Base-by-base conservation (phyloP, 2,113 vertebrate species). In the Jaculus jaculus region DNA sequence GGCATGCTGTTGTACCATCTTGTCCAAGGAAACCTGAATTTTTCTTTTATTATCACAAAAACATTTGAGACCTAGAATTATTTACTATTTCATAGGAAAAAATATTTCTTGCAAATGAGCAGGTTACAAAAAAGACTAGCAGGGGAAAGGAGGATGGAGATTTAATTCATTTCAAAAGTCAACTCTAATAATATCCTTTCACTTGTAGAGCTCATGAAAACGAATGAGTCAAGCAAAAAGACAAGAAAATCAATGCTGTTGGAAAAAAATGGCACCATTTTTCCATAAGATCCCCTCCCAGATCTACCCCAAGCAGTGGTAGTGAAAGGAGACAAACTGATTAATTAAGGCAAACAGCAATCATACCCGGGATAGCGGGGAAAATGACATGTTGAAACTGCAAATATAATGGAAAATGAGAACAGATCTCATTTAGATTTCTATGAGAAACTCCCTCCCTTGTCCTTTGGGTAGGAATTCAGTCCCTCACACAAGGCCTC, bases 401-500 rank as follows among this genome's bases (percentile, higher is more conserved):
- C 79, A 80, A 81, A 94, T 92, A 87, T 81, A 81, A 95, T 93
- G 93, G 91, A 94, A 97, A 97, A 92, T 17, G 37, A 5, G 9
- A 92, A 84, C 58, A 87, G 95, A 80, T 39, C 87, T 82, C 96
- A 94, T 93, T 97, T 85, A 96, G 88, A 95, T 88, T 90, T 93
- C 92, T 10, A 94, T 0, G 37, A 95, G 93, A 90, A 84, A 91
- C 84, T 92, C 95, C 96, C 95, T 84, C 94, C 80, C 95, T 96
- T 95, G n/a, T 91, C 93, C 93, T 78, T 68, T 89, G 91, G 96
- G 96, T 69, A 74, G 93, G 93, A 98, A 98, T 97, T 97, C 0
- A 0, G 93, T 47, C 82, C 84, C 83, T 60, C 68, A 95, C 87
- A 98, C 98, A 98, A 97, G 97, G 91, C 85, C 81, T 95, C 96